Evolutionary conservation across 1,140 invertebrate species (phyloP).

Genomic region (Eueides isabella): DNA sequence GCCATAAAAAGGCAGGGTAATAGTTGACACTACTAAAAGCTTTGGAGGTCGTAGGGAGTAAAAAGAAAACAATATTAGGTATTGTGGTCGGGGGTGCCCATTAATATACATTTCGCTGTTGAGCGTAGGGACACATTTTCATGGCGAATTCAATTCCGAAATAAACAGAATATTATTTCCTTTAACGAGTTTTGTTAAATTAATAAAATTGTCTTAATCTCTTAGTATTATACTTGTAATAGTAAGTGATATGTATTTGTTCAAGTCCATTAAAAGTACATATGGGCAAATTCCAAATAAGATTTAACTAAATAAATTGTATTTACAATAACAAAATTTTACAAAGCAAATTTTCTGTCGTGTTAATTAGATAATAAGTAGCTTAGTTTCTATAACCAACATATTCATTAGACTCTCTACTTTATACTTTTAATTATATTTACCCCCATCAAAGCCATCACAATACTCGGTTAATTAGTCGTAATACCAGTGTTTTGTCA

Average conservation of each 20-base stretch:
- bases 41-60: slow-evolving; percentile 63
- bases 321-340: neutral
- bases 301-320: neutral
- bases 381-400: neutral
- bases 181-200: slow-evolving; percentile 39
- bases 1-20: slow-evolving; percentile 65
- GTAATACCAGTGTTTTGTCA: slow-evolving; percentile 75
- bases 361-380: neutral
- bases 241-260: too few relatives aligned
- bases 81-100: slow-evolving; percentile 67
- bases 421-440: slow-evolving; percentile 66
- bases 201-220: too few relatives aligned
- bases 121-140: slow-evolving; percentile 61
- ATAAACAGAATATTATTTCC: slow-evolving; percentile 73
- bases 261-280: too few relatives aligned
- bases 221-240: too few relatives aligned
- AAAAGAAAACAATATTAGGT: slow-evolving; percentile 78
- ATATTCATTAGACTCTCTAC: slow-evolving; percentile 13
- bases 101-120: slow-evolving; percentile 76
- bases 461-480: slow-evolving; percentile 76
- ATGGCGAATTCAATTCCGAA: slow-evolving; percentile 72
- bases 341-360: neutral
- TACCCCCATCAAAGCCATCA: slow-evolving; percentile 52
- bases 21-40: slow-evolving; percentile 75
- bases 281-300: neutral